Evolutionary conservation across 2,113 vertebrate species (phyloP).

Genomic region (Marmota flaviventris): DNA sequence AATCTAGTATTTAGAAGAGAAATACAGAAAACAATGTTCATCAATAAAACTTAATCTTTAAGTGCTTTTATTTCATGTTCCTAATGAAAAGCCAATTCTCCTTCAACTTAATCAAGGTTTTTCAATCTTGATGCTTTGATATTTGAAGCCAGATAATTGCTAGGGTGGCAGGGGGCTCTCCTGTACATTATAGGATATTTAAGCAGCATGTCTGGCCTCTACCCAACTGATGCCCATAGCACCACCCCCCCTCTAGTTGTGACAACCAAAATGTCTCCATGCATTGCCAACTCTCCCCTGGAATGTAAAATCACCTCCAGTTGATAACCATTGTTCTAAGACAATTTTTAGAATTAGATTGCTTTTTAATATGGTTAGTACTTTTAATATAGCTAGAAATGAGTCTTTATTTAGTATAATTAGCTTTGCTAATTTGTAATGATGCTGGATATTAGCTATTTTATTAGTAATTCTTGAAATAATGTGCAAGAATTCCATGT

Average conservation of each 20-base stretch:
- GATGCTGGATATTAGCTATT: constrained; percentile 35
- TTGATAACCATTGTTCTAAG: background rate
- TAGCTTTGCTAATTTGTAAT: constrained; percentile 64
- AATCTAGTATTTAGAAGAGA: background rate
- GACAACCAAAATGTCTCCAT: background rate
- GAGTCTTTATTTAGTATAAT: constrained; percentile 52
- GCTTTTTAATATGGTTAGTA: constrained; percentile 50
- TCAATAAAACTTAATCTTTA: background rate
- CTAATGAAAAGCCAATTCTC: background rate
- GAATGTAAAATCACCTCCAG: background rate
- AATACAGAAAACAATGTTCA: background rate
- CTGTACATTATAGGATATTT: fast-evolving
- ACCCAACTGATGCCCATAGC: background rate
- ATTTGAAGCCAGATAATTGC: background rate
- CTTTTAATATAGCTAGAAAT: constrained; percentile 56
- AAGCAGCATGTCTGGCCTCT: background rate
- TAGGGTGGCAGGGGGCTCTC: background rate
- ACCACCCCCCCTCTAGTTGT: background rate
- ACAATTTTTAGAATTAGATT: constrained; percentile 52
- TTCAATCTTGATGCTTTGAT: background rate
- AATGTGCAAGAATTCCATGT: constrained; percentile 32
- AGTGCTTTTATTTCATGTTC: background rate
- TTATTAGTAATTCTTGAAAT: constrained; percentile 61
- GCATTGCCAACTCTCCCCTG: background rate
- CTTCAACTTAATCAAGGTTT: background rate